phyloP scores from a whole-genome alignment of 1,140 invertebrate genomes.

The Globodera ellingtonae region DNA sequence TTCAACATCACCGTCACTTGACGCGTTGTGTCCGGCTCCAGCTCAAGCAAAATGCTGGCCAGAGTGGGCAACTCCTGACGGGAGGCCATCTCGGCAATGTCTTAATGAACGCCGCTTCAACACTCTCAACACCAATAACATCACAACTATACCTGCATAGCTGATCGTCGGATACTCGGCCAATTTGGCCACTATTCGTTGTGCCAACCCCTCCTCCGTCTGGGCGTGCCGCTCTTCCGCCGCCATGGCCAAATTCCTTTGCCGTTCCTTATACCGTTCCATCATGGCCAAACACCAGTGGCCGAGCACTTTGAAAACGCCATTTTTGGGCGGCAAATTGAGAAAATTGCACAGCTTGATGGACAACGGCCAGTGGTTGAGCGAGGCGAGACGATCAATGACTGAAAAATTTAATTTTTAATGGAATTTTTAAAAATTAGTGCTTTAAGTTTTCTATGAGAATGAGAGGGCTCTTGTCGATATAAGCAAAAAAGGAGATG shows the following conservation, averaged over 20 bases:
- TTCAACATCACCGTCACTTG: slow-evolving; percentile 40
- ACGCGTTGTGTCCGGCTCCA: slow-evolving; percentile 33
- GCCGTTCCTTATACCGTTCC: slow-evolving; percentile 16
- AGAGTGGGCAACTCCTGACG: slow-evolving; percentile 23
- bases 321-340: slow-evolving; percentile 29
- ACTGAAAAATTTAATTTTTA: neutral
- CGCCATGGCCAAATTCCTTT: neutral
- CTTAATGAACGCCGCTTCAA: neutral
- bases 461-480: no score
- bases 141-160: slow-evolving; percentile 37
- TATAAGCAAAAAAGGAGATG: no score
- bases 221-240: neutral
- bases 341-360: slow-evolving; percentile 36
- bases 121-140: neutral
- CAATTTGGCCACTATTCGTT: slow-evolving; percentile 33
- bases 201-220: slow-evolving; percentile 6
- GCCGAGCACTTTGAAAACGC: slow-evolving; percentile 38
- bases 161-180: slow-evolving; percentile 36
- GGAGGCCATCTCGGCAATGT: slow-evolving; percentile 38
- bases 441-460: no score
- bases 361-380: slow-evolving; percentile 40
- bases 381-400: slow-evolving; percentile 34
- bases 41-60: slow-evolving; percentile 34
- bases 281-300: slow-evolving; percentile 38
- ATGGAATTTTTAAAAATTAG: no score